Conservation (phyloP, 2,113 vertebrate species). For the Rhynchopsitta pachyrhyncha region DNA sequence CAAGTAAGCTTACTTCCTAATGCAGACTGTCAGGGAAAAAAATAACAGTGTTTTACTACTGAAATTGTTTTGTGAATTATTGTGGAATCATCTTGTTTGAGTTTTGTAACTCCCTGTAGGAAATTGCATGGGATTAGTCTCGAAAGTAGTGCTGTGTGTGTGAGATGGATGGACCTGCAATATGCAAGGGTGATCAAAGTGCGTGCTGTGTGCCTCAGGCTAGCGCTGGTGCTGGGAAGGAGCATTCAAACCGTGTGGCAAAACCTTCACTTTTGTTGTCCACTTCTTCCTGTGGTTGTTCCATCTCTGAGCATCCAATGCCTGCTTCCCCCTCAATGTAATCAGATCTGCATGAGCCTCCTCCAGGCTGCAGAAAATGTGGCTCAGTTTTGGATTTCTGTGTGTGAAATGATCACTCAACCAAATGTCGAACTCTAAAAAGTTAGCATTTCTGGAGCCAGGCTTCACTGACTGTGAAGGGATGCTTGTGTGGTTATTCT, state of each 20-base stretch:
- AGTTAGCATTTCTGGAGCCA: not conserved
- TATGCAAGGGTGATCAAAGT: not conserved
- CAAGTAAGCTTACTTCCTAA: not conserved
- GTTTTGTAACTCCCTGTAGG: slow-evolving; percentile 11
- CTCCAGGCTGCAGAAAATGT: not conserved
- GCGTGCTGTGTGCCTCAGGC: fast-evolving
- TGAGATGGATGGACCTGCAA: not conserved
- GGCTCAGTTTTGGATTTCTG: not conserved
- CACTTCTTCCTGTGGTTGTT: not conserved
- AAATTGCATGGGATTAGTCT: slow-evolving; percentile 30
- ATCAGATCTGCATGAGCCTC: not conserved
- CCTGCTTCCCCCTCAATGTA: not conserved
- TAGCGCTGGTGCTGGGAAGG: not conserved
- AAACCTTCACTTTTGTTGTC: not conserved
- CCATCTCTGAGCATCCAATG: fast-evolving
- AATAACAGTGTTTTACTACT: not conserved
- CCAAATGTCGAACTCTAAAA: not conserved
- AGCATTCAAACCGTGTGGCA: not conserved
- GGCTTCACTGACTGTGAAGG: not conserved
- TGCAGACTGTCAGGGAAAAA: not conserved
- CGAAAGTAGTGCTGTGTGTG: not conserved
- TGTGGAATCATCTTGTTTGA: slow-evolving; percentile 28
- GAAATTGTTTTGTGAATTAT: slow-evolving; percentile 7
- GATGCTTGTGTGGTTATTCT: not conserved
- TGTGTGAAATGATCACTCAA: not conserved